Conservation (phyloP, 2,113 vertebrate genomes). For the Elachura formosa region DNA sequence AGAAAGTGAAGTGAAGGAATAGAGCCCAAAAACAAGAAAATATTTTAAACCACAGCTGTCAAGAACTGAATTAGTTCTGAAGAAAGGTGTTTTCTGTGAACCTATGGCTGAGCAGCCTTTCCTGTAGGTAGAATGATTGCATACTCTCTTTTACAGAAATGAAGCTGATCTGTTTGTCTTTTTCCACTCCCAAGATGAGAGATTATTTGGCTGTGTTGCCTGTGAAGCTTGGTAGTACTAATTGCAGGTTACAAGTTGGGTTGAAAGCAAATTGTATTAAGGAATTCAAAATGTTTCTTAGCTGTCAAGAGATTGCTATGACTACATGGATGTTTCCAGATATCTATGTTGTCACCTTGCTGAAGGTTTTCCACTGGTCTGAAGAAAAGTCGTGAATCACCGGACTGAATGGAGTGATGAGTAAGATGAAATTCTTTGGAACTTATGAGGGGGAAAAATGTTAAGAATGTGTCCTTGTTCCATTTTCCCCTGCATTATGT, state of each 20-base stretch:
- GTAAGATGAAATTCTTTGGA: background rate
- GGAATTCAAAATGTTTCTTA: background rate
- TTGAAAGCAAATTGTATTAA: background rate
- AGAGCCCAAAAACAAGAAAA: background rate
- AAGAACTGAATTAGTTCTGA: background rate
- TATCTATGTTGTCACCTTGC: background rate
- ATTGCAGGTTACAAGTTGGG: background rate
- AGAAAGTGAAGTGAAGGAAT: background rate
- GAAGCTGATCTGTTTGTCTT: background rate
- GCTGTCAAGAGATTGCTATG: background rate
- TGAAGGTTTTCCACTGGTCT: background rate
- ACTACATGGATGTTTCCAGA: background rate
- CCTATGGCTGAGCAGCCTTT: background rate
- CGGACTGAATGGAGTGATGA: background rate
- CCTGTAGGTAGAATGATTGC: background rate
- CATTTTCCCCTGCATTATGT: background rate
- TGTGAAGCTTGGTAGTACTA: background rate
- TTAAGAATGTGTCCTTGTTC: background rate
- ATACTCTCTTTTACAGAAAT: background rate
- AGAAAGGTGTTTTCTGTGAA: background rate
- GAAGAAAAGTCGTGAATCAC: background rate
- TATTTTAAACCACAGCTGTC: background rate
- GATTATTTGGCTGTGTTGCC: background rate
- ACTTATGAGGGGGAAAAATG: background rate
- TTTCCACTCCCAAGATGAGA: fast-evolving